Conservation (phyloP, 2,113 vertebrate species). For the Rhinolophus ferrumequinum region DNA sequence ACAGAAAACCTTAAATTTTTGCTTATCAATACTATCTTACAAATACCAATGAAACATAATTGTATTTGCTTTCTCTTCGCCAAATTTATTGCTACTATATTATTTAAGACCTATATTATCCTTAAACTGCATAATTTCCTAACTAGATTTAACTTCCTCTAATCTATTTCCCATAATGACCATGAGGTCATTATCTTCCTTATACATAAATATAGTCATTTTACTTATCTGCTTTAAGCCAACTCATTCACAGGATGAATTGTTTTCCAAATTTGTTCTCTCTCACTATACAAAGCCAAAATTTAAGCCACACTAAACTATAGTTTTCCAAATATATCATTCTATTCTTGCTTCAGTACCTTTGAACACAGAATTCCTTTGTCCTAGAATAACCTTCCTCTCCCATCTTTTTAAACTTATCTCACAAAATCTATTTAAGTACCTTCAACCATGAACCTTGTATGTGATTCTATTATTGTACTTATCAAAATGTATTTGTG, state of each 20-base stretch:
- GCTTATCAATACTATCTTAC: not conserved
- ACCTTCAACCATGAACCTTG: not conserved
- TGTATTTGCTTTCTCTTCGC: not conserved
- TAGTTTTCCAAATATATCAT: slow-evolving; percentile 33
- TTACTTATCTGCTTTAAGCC: not conserved
- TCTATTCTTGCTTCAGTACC: slow-evolving; percentile 4
- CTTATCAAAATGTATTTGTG: slow-evolving; percentile 28
- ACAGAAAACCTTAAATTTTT: not conserved
- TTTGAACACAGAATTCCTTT: slow-evolving; percentile 43
- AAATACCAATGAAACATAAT: slow-evolving; percentile 1
- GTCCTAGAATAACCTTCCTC: slow-evolving; percentile 6
- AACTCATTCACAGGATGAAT: not conserved
- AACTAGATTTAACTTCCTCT: not conserved
- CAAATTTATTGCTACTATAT: not conserved
- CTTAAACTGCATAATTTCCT: not conserved
- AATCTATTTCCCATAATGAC: not conserved
- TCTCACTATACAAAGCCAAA: not conserved
- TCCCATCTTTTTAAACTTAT: not conserved
- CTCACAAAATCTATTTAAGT: not conserved
- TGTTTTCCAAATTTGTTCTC: not conserved
- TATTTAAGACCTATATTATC: not conserved
- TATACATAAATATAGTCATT: not conserved
- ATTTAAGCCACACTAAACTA: not conserved
- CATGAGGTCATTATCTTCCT: not conserved
- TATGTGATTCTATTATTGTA: not conserved